These are phyloP conservation scores for Aulostomus chinensis DNA, from an alignment of 2,797 vertebrate species.

Conservation along the genomic window DNA sequence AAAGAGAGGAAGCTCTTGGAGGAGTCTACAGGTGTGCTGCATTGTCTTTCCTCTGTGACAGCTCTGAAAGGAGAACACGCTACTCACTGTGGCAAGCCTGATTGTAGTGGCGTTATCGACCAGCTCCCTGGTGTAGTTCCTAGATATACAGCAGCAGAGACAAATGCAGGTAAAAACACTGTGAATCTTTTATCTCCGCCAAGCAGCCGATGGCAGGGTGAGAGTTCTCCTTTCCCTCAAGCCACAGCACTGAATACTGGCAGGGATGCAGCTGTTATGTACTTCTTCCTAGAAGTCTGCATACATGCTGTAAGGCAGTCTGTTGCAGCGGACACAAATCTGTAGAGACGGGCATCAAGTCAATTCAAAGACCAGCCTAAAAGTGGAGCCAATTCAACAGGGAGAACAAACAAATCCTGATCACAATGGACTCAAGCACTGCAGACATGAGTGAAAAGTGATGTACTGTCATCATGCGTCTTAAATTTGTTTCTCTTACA, in stretches of 20 bases:
- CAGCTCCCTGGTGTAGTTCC: slow-evolving; percentile 77
- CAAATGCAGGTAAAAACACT: slow-evolving; percentile 61
- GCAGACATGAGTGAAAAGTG: slow-evolving; percentile 3
- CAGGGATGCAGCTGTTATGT: slow-evolving; percentile 31
- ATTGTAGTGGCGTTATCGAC: slow-evolving; percentile 82
- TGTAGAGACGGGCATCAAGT: slow-evolving; percentile 24
- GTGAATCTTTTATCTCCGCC: slow-evolving; percentile 80
- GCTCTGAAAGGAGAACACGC: slow-evolving; percentile 76
- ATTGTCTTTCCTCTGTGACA: slow-evolving; percentile 78
- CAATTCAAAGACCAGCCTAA: slow-evolving; percentile 19
- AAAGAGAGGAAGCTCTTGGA: slow-evolving; percentile 53
- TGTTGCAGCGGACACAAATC: slow-evolving; percentile 17
- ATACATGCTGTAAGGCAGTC: slow-evolving; percentile 20
- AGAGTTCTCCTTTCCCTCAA: slow-evolving; percentile 75
- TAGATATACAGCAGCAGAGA: slow-evolving; percentile 56
- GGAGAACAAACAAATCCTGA: slow-evolving; percentile 28
- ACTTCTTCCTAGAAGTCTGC: slow-evolving; percentile 29
- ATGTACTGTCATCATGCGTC: neutral
- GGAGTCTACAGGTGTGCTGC: slow-evolving; percentile 76
- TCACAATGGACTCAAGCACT: slow-evolving; percentile 11
- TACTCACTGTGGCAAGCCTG: slow-evolving; percentile 79
- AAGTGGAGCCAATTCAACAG: slow-evolving; percentile 25
- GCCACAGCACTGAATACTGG: slow-evolving; percentile 60
- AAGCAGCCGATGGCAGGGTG: slow-evolving; percentile 72
- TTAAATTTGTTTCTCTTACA: neutral